Conservation (phyloP, 2,888 invertebrate species). For the Tillus elongatus region DNA sequence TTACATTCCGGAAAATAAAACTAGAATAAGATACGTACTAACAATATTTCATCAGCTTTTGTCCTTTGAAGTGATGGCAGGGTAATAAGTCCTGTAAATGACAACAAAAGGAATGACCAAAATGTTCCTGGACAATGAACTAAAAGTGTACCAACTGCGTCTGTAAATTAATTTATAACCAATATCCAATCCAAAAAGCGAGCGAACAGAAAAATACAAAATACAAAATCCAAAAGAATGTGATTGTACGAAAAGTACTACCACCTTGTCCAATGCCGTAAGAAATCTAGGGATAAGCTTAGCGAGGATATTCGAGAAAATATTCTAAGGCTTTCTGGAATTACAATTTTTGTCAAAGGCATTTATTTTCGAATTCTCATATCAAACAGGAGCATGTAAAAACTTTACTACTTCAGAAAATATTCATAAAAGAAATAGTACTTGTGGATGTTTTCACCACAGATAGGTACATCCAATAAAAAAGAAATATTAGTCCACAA, state of each 20-base stretch:
- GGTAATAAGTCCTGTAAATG: too few relatives aligned
- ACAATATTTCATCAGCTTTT: too few relatives aligned
- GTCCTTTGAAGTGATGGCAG: too few relatives aligned
- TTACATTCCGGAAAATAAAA: too few relatives aligned
- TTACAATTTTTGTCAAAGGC: not conserved
- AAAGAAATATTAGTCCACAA: slow-evolving; percentile 1
- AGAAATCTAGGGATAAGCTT: not conserved
- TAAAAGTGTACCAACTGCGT: too few relatives aligned
- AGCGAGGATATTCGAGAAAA: not conserved
- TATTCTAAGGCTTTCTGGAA: slow-evolving; percentile 2
- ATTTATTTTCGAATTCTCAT: slow-evolving; percentile 1
- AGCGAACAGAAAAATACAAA: not conserved
- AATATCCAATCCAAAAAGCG: not conserved
- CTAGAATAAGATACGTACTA: too few relatives aligned
- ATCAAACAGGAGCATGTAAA: not conserved
- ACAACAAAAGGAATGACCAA: too few relatives aligned
- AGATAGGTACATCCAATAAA: too few relatives aligned
- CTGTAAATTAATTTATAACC: too few relatives aligned
- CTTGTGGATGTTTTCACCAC: too few relatives aligned
- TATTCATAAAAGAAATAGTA: not conserved
- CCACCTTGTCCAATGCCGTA: not conserved
- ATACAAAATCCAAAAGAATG: not conserved
- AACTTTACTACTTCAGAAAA: not conserved
- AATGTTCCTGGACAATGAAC: too few relatives aligned
- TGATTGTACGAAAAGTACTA: not conserved